These are phyloP conservation scores for Progne subis DNA, from an alignment of 2,113 vertebrate species.

Conservation along the genomic window DNA sequence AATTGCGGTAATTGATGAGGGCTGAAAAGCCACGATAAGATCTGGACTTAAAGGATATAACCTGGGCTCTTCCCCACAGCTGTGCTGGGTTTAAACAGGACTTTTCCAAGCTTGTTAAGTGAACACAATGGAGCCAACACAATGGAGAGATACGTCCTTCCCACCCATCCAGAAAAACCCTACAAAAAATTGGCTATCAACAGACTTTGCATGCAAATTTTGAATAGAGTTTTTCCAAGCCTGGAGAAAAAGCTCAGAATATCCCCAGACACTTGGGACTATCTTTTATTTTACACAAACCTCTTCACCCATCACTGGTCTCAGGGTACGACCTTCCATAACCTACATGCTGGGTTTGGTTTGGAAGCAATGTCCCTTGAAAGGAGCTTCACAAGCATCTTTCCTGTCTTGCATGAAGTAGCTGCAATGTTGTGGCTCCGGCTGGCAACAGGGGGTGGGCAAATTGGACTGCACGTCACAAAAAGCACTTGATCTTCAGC, in stretches of 20 bases:
- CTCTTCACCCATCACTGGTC: not conserved
- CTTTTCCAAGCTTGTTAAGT: not conserved
- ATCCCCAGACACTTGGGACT: not conserved
- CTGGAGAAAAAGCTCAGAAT: not conserved
- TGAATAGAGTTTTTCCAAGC: not conserved
- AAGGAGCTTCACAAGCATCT: conserved; percentile 27
- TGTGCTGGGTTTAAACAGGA: not conserved
- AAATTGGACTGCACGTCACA: not conserved
- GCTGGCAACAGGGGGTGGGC: not conserved
- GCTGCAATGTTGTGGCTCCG: not conserved
- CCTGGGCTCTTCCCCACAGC: not conserved
- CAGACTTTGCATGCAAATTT: not conserved
- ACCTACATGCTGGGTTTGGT: not conserved
- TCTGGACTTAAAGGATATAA: not conserved
- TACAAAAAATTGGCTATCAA: not conserved
- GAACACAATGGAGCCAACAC: not conserved
- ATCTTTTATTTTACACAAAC: not conserved
- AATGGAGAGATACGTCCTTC: not conserved
- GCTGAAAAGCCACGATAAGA: not conserved
- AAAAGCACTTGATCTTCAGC: not conserved
- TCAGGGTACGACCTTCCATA: not conserved
- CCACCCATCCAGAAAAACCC: not conserved
- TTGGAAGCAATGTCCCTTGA: conserved; percentile 34
- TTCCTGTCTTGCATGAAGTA: not conserved
- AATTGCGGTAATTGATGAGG: not conserved